Evolutionary conservation across 1,140 invertebrate species (phyloP).

Genomic region (Drosophila virilis): DNA sequence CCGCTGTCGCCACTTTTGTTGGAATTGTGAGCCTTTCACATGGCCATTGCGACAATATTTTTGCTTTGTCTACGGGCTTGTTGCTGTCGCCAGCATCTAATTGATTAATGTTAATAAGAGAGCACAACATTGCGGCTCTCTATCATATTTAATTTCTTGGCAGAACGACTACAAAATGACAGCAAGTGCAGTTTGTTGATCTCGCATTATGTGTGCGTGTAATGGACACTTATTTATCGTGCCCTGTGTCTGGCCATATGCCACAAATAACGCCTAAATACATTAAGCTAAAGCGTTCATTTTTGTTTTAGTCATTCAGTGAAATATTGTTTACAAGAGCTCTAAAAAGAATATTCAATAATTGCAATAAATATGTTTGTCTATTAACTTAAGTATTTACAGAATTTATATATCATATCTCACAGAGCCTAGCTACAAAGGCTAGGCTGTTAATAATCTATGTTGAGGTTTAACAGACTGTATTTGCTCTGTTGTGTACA

Average conservation of each 20-base stretch:
- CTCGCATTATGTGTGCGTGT: slow-evolving; percentile 16
- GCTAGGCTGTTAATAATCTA: no score
- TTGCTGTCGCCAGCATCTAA: slow-evolving; percentile 59
- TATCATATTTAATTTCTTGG: slow-evolving; percentile 38
- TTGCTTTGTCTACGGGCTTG: slow-evolving; percentile 26
- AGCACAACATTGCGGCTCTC: slow-evolving; percentile 33
- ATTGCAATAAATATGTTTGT: neutral
- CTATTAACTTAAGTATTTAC: no score
- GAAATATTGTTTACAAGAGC: neutral
- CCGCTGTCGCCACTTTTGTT: slow-evolving; percentile 59
- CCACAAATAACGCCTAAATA: slow-evolving; percentile 1
- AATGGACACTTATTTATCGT: slow-evolving; percentile 48
- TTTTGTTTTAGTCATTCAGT: neutral
- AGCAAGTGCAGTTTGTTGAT: slow-evolving; percentile 40
- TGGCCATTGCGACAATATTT: slow-evolving; percentile 54
- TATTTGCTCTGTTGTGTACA: neutral
- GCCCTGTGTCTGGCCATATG: slow-evolving; percentile 20
- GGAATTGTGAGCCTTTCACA: slow-evolving; percentile 44
- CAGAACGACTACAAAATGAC: slow-evolving; percentile 17
- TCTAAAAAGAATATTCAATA: neutral
- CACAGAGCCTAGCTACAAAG: no score
- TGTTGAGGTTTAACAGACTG: neutral
- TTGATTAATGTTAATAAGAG: slow-evolving; percentile 74
- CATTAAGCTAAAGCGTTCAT: neutral
- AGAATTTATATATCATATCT: no score